Evolutionary conservation across 2,797 vertebrate species (phyloP).

Genomic region (Pogonophryne albipinna): DNA sequence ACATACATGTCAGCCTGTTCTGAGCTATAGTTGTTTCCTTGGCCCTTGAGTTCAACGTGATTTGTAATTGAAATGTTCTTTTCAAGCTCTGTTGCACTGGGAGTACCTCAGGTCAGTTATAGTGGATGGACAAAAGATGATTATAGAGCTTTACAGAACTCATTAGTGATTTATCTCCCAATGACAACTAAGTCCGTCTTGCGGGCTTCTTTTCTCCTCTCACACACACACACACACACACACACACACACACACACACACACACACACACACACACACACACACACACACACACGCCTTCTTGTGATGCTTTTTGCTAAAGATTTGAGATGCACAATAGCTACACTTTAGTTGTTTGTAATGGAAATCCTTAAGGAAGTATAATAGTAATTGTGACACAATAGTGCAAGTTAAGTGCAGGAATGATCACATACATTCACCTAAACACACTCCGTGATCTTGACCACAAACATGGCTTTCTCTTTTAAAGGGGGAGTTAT

Average conservation of each 20-base stretch:
- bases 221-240: background rate
- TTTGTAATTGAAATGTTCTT: conserved; percentile 32
- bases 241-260: background rate
- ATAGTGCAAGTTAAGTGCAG: too few species aligned
- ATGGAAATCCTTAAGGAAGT: too few species aligned
- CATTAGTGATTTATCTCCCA: conserved; percentile 19
- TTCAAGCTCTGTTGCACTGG: conserved; percentile 13
- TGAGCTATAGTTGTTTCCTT: conserved; percentile 13
- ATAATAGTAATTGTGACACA: too few species aligned
- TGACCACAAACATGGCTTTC: conserved; percentile 4
- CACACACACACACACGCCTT: background rate
- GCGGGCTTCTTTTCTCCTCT: background rate
- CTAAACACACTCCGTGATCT: background rate
- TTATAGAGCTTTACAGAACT: conserved; percentile 31
- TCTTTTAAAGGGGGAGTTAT: background rate
- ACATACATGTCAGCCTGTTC: conserved; percentile 16
- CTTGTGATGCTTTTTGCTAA: too few species aligned
- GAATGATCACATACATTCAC: background rate
- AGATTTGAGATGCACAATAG: too few species aligned
- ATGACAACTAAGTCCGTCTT: conserved; percentile 21
- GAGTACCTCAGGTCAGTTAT: conserved; percentile 14
- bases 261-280: background rate
- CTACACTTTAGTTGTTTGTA: too few species aligned
- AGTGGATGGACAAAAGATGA: conserved; percentile 20
- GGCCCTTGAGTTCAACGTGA: conserved; percentile 15